Base-by-base conservation (phyloP, 1,140 invertebrate genomes). In the Drosophila truncata region DNA sequence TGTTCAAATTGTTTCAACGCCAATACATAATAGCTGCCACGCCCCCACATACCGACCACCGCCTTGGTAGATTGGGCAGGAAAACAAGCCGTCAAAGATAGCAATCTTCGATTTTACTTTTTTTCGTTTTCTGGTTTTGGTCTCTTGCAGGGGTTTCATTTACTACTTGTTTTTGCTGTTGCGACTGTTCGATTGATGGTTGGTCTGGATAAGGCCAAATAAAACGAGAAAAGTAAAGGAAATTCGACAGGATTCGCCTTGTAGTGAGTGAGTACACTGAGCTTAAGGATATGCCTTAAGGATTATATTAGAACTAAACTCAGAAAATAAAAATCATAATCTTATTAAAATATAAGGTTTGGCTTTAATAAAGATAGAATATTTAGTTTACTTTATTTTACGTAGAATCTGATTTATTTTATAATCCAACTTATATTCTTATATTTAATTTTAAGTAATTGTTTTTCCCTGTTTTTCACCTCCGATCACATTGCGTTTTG, bases 1-100 rank as follows among this genome's bases (percentile, higher is more conserved):
- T 91, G 82, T 85, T 81, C 83, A 92, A 92, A 92, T 92, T 92
- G 91, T 92, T 92, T 92, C 91, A 92, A 92, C 91, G 86, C 91
- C 91, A 85, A 92, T 91, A 90, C 85, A 91, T 91, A 92, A 92
- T 92, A 85, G 91, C 78, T 73, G 85, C 76, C 73, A 71, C 81
- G 71, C 81, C 82, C 65, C 50, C 50, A 20, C 33, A 55, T 14
- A 55, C 20, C 33, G 52, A 55, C 14, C 20, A 55, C 33, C 52
- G 52, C 33, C 50, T 25, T 23, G 44, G 33, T 44, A 63, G 49
- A 29, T 69, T 67, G 69, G 77, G 85, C 84, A 90, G 81, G 81
- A 90, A 90, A 90, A 90, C 85, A 90, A 87, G 82, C 82, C 91
- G 79, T 92, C 91, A 92, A 92, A 92, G 91, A 92, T 92, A 92